Evolutionary conservation across 35 echinoderm and acorn worm genomes (phyloP), one percentile per base, ranked within the genome.

Genomic region (Strongylocentrotus purpuratus): DNA sequence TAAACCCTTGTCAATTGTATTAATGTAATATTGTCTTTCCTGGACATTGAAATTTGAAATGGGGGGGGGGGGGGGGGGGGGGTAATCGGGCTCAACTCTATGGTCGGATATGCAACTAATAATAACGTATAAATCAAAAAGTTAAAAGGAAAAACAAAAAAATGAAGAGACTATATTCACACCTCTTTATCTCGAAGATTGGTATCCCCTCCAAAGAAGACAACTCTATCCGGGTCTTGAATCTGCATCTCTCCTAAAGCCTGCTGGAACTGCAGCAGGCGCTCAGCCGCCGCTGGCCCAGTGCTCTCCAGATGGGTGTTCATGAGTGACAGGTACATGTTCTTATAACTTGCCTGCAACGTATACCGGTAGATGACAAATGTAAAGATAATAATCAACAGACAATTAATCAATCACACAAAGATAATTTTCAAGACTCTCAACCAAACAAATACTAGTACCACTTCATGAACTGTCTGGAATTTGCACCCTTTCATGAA

Each of bases 141-240:
- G n/a, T n/a, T n/a, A 55, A 55, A 2, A 55, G 50, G 14, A 12
- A 7, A 86, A 86, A 86, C 4, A 86, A 86, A 31, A 87, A 87
- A 10, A 28, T 13, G 20, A 87, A 32, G 31, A 47, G 33, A 94
- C 18, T 25, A 33, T 94, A 33, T 46, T 28, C 94, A 46, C 5
- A 97, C 96, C 96, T 97, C 96, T 47, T 95, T 95, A 48, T 97
- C 96, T 94, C 96, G 25, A 7, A 97, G 96, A 35, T 97, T 97
- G 35, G 96, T 97, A 45, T 97, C 96, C 9, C 96, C 96, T 58
- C 96, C 96, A 95, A 97, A 97, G 13, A 97, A 33, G 25, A 94
- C 96, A 20, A 86, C 92, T 20, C 91, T 95, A 15, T 93, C 94
- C 4, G 13, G 25, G 35, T 59, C 91, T 17, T 95, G 31, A 8